Base-by-base conservation (phyloP, 2,888 invertebrate genomes). In the Pyrgus malvae region DNA sequence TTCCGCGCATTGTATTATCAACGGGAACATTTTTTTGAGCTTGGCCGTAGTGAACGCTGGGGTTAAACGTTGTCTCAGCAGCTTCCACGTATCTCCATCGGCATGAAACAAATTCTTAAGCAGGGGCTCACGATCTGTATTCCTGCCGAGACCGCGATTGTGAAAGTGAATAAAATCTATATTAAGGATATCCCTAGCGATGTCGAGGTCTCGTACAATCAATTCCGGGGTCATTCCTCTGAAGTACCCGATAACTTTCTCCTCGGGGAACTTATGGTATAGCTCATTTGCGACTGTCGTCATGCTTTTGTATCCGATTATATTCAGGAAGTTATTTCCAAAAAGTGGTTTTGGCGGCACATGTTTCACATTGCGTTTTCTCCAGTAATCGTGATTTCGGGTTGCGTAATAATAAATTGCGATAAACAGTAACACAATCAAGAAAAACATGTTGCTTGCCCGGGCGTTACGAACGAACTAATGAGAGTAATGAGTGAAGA, bases 41-140 rank as follows among this genome's bases (percentile, higher is more conserved):
- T 85, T 84, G 1, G 79, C 76, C 0, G 75, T 78, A 0, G 85
- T 85, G 51, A 86, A 86, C 0, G 83, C 76, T 0, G 83, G 70
- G 9, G 86, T 83, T n/a, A 86, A 46, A 5, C 79, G 73, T 54
- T 84, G 79, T 1, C 86, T 70, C 9, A 81, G 51, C 7, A 85
- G 62, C 56, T 74, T 83, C 87, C 87, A 87, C 2, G 48, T 42
- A 40, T 87, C 86, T 0, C 85, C 85, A 16, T 84, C 79, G 3
- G 51, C 71, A 29, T 73, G 69, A 49, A 87, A 85, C 16, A 86
- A 45, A 49, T 78, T 83, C 3, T 49, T 44, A 9, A 76, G 59
- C 1, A 81, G 12, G 0, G 82, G 76, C 44, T 87, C 84, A 2
- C 56, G 40, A 44, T 72, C 66, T 0, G 66, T 56, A 37, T 76